These are phyloP conservation scores for Tiaroga cobitis DNA, from an alignment of 2,797 vertebrate species.

Conservation along the genomic window DNA sequence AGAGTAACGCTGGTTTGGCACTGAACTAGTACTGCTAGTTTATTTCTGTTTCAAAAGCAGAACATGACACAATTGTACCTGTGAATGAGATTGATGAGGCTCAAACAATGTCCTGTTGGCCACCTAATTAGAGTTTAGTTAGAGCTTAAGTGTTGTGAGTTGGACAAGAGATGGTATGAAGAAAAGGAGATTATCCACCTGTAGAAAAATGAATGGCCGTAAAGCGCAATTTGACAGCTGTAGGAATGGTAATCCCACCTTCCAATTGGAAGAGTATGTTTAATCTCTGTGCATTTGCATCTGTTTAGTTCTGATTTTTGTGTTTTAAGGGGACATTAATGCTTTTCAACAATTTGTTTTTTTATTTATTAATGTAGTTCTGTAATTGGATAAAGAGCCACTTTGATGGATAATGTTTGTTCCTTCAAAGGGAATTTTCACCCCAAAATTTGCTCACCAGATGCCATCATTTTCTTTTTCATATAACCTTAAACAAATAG, in stretches of 20 bases:
- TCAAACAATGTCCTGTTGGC: neutral
- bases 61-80: neutral
- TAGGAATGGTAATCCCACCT: neutral
- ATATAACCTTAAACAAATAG: neutral
- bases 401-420: neutral
- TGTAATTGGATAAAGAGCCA: neutral
- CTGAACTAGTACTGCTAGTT: slow-evolving; percentile 1
- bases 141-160: neutral
- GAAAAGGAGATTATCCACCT: neutral
- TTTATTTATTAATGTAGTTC: neutral
- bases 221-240: neutral
- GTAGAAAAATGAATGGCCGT: neutral
- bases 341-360: neutral
- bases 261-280: neutral
- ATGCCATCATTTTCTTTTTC: neutral
- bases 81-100: slow-evolving; percentile 7
- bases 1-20: slow-evolving; percentile 30
- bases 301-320: neutral
- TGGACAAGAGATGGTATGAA: neutral
- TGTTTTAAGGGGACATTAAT: neutral
- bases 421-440: neutral
- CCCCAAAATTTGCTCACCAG: neutral
- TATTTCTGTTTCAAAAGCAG: neutral
- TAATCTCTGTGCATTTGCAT: neutral
- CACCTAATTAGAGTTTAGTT: neutral